Conservation (phyloP, 2,113 vertebrate species). For the Scytalopus superciliaris region DNA sequence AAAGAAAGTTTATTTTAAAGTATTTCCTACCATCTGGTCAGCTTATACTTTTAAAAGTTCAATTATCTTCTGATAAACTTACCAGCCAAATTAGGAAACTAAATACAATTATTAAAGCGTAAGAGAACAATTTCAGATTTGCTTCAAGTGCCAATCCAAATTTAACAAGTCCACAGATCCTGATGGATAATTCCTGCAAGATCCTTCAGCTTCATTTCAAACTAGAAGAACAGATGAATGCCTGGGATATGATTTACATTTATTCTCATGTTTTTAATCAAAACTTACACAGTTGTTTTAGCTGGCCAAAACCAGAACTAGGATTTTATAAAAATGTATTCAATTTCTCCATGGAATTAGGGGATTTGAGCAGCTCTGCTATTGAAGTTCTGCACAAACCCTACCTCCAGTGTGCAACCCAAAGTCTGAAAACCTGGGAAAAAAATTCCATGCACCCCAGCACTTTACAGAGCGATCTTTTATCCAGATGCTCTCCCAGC, state of each 20-base stretch:
- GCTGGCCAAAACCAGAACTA: constrained; percentile 52
- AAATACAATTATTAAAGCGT: constrained; percentile 49
- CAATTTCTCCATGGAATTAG: not conserved
- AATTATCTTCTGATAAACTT: constrained; percentile 54
- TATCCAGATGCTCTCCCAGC: constrained; percentile 18
- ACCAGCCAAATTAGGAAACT: constrained; percentile 49
- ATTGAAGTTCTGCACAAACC: not conserved
- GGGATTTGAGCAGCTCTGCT: not conserved
- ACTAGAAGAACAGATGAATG: constrained; percentile 32
- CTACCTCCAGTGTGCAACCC: not conserved
- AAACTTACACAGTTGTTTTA: constrained; percentile 46
- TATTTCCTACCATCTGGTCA: constrained; percentile 10
- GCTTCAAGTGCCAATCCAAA: constrained; percentile 38
- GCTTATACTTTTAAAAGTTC: constrained; percentile 27
- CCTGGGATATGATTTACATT: constrained; percentile 42
- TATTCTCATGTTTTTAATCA: constrained; percentile 58
- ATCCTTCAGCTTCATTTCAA: constrained; percentile 41
- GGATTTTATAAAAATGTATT: constrained; percentile 26
- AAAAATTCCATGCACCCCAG: not conserved
- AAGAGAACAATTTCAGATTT: constrained; percentile 45
- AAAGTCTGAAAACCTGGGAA: not conserved
- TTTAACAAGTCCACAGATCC: constrained; percentile 36
- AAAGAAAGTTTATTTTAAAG: constrained; percentile 27
- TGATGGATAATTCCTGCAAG: constrained; percentile 11
- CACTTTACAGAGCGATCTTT: not conserved